Conservation (phyloP, 1,140 invertebrate genomes). For the Drosophila watanabei region DNA sequence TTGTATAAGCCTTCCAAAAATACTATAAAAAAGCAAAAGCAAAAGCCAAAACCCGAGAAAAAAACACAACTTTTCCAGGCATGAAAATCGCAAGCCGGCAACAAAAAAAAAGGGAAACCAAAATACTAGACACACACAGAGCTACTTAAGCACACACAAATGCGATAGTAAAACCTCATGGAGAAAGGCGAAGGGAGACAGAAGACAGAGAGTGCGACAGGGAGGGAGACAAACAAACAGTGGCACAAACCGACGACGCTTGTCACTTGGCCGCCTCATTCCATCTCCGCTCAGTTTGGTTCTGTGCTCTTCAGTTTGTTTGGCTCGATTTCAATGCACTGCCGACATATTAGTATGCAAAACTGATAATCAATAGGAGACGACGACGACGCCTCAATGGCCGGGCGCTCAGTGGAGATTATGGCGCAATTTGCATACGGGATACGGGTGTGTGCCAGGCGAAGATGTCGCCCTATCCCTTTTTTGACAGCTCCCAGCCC, state of each 20-base stretch:
- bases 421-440: conserved; percentile 49
- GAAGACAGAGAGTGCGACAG: neutral
- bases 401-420: conserved; percentile 44
- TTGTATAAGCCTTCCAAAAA: neutral
- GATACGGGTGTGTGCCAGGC: conserved; percentile 30
- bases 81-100: conserved; percentile 54
- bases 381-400: conserved; percentile 33
- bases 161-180: conserved; percentile 24
- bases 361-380: conserved; percentile 78
- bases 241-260: conserved; percentile 35
- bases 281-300: conserved; percentile 3
- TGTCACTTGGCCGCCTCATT: conserved; percentile 40
- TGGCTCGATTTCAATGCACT: conserved; percentile 45
- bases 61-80: conserved; percentile 46
- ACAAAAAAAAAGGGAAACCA: conserved; percentile 15
- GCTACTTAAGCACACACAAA: conserved; percentile 45
- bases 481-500: conserved; percentile 4
- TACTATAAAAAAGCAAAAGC: conserved; percentile 6
- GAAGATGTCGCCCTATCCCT: conserved; percentile 32
- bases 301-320: conserved; percentile 18
- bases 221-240: conserved; percentile 45
- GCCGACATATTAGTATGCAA: conserved; percentile 76
- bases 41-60: conserved; percentile 18
- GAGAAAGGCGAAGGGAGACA: conserved; percentile 45
- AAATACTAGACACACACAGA: conserved; percentile 20